A percentile compares a stretch with the other conserved stretches of the same genome.
Conservation (phyloP, 2,888 invertebrate species). For the Meiosimyza decipiens region DNA sequence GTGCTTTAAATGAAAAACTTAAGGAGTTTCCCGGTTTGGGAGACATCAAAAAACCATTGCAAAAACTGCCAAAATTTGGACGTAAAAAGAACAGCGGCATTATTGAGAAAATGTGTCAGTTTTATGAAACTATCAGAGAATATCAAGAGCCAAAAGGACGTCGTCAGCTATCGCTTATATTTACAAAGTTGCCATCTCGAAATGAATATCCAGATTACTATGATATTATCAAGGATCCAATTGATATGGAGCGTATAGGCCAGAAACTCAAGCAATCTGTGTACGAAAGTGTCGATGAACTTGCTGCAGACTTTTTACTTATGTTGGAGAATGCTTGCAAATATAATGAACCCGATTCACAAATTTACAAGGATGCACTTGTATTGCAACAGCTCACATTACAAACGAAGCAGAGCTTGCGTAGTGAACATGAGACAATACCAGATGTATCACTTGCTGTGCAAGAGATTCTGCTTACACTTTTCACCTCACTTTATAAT, state of each 20-base stretch:
- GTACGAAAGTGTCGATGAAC: conserved; percentile 86
- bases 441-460: conserved; percentile 91
- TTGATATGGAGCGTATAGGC: conserved; percentile 95
- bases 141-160: conserved; percentile 85
- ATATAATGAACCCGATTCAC: conserved; percentile 97
- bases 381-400: conserved; percentile 91
- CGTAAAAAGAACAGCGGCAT: conserved; percentile 68
- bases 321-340: conserved; percentile 98
- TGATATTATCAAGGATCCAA: conserved; percentile 95
- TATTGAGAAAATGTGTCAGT: conserved; percentile 81
- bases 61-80: conserved; percentile 56
- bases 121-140: conserved; percentile 91
- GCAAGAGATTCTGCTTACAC: conserved; percentile 88
- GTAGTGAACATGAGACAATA: conserved; percentile 76
- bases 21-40: conserved; percentile 76
- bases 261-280: conserved; percentile 81
- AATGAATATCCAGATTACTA: conserved; percentile 97
- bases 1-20: conserved; percentile 83
- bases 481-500: conserved; percentile 94
- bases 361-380: conserved; percentile 96
- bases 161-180: conserved; percentile 92
- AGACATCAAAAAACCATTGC: conserved; percentile 64
- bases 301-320: conserved; percentile 87
- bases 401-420: conserved; percentile 89
- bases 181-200: conserved; percentile 94